Evolutionary conservation across 1,140 invertebrate species (phyloP).

Genomic region (Nylanderia fulva): DNA sequence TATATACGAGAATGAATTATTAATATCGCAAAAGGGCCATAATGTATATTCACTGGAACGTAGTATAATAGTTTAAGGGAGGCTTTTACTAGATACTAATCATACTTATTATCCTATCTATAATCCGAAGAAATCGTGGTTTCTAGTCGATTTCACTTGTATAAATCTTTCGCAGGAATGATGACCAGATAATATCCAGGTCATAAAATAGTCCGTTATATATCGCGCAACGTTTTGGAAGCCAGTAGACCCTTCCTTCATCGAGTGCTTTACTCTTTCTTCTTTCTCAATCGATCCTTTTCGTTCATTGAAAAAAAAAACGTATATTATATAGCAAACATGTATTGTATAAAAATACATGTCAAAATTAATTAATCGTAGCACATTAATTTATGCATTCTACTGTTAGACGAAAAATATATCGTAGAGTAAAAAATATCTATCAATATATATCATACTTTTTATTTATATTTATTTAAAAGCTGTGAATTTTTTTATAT

Average conservation of each 20-base stretch:
- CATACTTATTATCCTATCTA: slow-evolving; percentile 54
- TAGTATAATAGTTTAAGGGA: slow-evolving; percentile 35
- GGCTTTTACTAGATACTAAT: slow-evolving; percentile 54
- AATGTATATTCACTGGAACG: slow-evolving; percentile 23
- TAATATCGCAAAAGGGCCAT: slow-evolving; percentile 42
- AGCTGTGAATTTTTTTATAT: slow-evolving; percentile 7
- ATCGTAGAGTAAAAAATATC: background rate
- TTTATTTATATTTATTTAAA: background rate
- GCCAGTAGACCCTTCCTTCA: slow-evolving; percentile 1
- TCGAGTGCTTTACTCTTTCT: slow-evolving; percentile 22
- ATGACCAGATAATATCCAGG: slow-evolving; percentile 58
- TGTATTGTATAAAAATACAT: background rate
- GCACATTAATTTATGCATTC: background rate
- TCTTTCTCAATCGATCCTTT: background rate
- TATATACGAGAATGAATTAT: slow-evolving; percentile 43
- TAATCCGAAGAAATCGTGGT: slow-evolving; percentile 46
- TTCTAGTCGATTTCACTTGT: slow-evolving; percentile 57
- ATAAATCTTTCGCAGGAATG: slow-evolving; percentile 51
- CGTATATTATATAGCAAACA: background rate
- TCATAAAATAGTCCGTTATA: slow-evolving; percentile 63
- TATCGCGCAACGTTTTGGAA: slow-evolving; percentile 40
- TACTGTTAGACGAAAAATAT: background rate
- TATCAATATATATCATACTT: background rate
- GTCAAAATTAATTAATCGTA: background rate
- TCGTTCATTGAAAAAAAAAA: slow-evolving; percentile 12